Evolutionary conservation across 2,113 vertebrate species (phyloP).

Genomic region (Prunella fulvescens): DNA sequence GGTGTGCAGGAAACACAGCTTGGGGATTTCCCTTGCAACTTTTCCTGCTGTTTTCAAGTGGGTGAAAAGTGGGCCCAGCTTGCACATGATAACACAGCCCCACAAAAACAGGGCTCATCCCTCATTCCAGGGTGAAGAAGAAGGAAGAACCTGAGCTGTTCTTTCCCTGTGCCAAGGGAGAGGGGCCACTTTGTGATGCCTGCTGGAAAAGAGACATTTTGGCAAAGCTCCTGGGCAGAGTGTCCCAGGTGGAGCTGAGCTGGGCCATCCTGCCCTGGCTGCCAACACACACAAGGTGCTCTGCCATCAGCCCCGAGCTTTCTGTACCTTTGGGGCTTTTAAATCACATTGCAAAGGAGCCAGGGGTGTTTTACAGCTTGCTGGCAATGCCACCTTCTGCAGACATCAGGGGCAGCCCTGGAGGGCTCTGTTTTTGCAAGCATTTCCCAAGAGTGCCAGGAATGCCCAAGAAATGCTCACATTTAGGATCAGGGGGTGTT

Average conservation of each 20-base stretch:
- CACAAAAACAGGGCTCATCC: not conserved
- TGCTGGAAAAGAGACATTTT: not conserved
- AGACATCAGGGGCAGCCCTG: slow-evolving; percentile 6
- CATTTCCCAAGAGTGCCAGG: not conserved
- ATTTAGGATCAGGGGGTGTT: not conserved
- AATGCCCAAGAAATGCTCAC: not conserved
- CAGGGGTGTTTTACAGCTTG: slow-evolving; percentile 45
- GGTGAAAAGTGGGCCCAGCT: not conserved
- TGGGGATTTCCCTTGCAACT: not conserved
- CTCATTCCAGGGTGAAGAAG: not conserved
- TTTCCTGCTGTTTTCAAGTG: not conserved
- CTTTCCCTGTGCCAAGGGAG: slow-evolving; percentile 8
- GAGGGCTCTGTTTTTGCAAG: not conserved
- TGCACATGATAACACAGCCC: not conserved
- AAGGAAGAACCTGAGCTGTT: not conserved
- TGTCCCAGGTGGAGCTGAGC: not conserved
- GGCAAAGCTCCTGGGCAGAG: not conserved
- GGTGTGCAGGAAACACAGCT: not conserved
- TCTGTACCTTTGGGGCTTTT: slow-evolving; percentile 12
- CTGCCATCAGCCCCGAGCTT: not conserved
- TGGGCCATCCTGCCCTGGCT: not conserved
- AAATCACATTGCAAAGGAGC: not conserved
- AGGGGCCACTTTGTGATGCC: not conserved
- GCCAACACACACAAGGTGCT: not conserved
- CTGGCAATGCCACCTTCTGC: slow-evolving; percentile 14